phyloP scores from a whole-genome alignment of 1,140 invertebrate genomes.

The Hypsibius dujardini region DNA sequence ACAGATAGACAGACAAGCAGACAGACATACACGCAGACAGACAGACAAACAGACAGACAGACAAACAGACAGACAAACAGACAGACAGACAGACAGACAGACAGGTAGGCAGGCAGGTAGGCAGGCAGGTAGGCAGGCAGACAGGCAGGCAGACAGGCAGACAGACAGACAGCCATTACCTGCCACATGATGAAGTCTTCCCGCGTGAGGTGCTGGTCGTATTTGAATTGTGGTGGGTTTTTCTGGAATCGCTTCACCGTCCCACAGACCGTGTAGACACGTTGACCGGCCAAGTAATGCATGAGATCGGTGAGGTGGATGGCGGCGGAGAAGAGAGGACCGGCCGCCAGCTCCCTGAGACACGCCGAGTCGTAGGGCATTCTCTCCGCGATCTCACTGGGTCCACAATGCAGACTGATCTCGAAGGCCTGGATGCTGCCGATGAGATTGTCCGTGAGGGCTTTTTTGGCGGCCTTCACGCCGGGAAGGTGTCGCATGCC shows the following conservation, averaged over 20 bases:
- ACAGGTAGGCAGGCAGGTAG: too few relatives aligned
- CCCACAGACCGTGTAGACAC: not conserved
- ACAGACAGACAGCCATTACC: too few relatives aligned
- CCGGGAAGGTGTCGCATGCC: not conserved
- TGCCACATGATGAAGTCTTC: not conserved
- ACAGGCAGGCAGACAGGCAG: too few relatives aligned
- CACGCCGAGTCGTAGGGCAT: conserved; percentile 2
- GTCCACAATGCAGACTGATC: not conserved
- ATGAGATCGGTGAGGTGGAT: not conserved
- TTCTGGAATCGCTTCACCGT: not conserved
- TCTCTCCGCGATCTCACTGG: not conserved
- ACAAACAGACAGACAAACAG: too few relatives aligned
- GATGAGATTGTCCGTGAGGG: not conserved
- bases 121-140: too few relatives aligned
- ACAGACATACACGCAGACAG: too few relatives aligned
- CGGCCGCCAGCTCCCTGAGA: not conserved
- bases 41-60: too few relatives aligned
- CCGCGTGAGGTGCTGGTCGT: conserved; percentile 12
- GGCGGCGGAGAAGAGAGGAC: not conserved
- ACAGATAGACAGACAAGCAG: too few relatives aligned
- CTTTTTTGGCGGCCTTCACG: not conserved
- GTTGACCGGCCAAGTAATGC: not conserved
- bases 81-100: too few relatives aligned
- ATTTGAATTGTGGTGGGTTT: not conserved
- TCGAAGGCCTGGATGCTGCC: not conserved